Base-by-base conservation (phyloP, 2,113 vertebrate species). In the Pitta sordida region DNA sequence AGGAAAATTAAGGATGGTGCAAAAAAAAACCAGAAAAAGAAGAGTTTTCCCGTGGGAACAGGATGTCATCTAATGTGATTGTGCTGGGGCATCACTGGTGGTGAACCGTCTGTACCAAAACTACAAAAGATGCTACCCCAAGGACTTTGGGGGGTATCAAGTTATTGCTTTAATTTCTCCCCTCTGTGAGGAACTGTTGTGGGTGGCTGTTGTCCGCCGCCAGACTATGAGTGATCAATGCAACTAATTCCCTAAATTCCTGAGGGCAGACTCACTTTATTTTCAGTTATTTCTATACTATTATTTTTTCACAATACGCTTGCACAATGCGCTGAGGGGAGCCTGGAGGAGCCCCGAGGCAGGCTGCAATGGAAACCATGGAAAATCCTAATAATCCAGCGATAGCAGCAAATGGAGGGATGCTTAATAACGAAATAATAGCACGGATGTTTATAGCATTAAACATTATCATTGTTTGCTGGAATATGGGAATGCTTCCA, bases 121-220 rank as follows among this genome's bases (percentile, higher is more conserved):
- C 29, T 7, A 7, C 23, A 27, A 46, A 51, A 86, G 36, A 5
- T 4, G 6, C 6, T 30, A 7, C 2, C 14, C 53, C 22, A 6
- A 10, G 32, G 26, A 6, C 9, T 71, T 0, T 5, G 11, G n/a
- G 11, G n/a, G 27, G 18, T 41, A 7, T 32, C 11, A 9, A 36
- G n/a, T 30, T 36, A 5, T 15, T 46, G 60, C 39, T 49, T 77
- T 58, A 7, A 22, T 82, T 53, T 41, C 69, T 51, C 22, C 24
- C 11, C 19, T 43, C n/a, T 13, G 0, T 37, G 41, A 43, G n/a
- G 60, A 53, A 44, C 36, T n/a, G 7, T 32, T 70, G 51, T 2
- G 3, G 7, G 1, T 4, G 15, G 17, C 13, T 1, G 0, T 20
- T 84, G 43, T 51, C 26, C 1, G 1, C 13, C 49, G 17, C 29